Percentiles rank a stretch among this genome's conserved stretches.
phyloP scores from a whole-genome alignment of 2,888 invertebrate species.

The Seira musarum region DNA sequence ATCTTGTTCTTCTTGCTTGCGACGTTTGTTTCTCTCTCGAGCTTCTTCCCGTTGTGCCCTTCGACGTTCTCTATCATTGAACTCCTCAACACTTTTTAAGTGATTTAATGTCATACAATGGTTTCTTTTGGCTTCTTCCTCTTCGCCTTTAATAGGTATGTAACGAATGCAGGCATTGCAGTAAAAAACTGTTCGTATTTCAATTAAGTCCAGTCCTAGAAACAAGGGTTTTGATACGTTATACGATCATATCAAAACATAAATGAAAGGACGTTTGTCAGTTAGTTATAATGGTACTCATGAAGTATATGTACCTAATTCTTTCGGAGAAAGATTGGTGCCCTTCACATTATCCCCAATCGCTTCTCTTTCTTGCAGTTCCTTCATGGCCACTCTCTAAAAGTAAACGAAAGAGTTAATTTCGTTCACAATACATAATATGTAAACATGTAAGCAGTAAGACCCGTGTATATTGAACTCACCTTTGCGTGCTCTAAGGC shows the following conservation, averaged over 20 bases:
- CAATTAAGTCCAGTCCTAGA: slow-evolving; percentile 66
- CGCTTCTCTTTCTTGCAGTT: slow-evolving; percentile 64
- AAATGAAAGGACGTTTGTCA: not conserved
- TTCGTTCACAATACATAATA: too few species aligned
- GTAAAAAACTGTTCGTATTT: slow-evolving; percentile 65
- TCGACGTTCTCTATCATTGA: slow-evolving; percentile 56
- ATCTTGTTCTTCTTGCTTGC: slow-evolving; percentile 55
- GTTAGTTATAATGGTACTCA: not conserved
- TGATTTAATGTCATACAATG: slow-evolving; percentile 69
- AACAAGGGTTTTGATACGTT: too few species aligned
- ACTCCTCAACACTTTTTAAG: slow-evolving; percentile 67
- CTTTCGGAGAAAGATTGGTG: slow-evolving; percentile 68
- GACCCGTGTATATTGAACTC: slow-evolving; percentile 1
- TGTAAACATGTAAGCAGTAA: too few species aligned
- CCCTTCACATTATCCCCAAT: slow-evolving; percentile 66
- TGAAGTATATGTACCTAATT: slow-evolving; percentile 62
- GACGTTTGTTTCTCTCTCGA: slow-evolving; percentile 47
- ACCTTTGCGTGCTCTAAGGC: slow-evolving; percentile 70
- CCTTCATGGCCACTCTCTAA: slow-evolving; percentile 67
- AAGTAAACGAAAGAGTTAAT: not conserved
- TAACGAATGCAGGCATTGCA: slow-evolving; percentile 68
- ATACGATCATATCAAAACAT: not conserved
- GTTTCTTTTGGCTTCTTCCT: slow-evolving; percentile 60
- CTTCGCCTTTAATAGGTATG: slow-evolving; percentile 66
- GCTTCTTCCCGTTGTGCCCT: slow-evolving; percentile 56